These are phyloP conservation scores for Meloidogyne floridensis DNA, from an alignment of 1,140 invertebrate genomes.

Conservation along the genomic window DNA sequence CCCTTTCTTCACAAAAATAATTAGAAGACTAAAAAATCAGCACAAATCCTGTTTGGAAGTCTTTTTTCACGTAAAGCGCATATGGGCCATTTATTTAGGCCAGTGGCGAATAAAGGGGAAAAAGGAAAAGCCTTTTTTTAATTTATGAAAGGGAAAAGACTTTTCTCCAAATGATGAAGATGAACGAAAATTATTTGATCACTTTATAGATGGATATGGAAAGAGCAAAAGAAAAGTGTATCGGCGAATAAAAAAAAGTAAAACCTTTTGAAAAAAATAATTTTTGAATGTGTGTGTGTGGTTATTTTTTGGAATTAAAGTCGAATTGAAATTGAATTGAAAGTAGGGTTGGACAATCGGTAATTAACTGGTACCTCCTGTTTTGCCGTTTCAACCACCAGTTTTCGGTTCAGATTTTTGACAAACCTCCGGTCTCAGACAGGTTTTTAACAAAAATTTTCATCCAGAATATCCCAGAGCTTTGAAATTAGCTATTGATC, in stretches of 20 bases:
- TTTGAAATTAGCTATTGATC: no score
- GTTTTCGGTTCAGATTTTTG: no score
- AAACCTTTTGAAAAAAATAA: not conserved
- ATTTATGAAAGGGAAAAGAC: not conserved
- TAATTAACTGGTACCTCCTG: no score
- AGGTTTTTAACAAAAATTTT: no score
- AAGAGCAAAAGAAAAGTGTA: not conserved
- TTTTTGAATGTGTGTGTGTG: not conserved
- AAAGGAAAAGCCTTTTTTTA: not conserved
- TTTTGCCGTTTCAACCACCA: no score
- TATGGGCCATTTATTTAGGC: not conserved
- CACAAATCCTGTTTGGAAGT: not conserved
- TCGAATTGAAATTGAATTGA: no score
- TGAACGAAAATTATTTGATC: not conserved
- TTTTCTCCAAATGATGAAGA: not conserved
- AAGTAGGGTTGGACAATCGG: no score
- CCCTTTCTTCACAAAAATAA: not conserved
- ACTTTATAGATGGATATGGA: no score
- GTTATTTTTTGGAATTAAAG: not conserved
- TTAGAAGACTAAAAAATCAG: not conserved
- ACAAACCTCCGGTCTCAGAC: no score
- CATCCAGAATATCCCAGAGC: no score
- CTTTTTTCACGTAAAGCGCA: not conserved
- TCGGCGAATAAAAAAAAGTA: not conserved
- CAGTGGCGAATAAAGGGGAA: not conserved